Base-by-base conservation (phyloP, 1,140 invertebrate genomes). In the Ladona fulva region DNA sequence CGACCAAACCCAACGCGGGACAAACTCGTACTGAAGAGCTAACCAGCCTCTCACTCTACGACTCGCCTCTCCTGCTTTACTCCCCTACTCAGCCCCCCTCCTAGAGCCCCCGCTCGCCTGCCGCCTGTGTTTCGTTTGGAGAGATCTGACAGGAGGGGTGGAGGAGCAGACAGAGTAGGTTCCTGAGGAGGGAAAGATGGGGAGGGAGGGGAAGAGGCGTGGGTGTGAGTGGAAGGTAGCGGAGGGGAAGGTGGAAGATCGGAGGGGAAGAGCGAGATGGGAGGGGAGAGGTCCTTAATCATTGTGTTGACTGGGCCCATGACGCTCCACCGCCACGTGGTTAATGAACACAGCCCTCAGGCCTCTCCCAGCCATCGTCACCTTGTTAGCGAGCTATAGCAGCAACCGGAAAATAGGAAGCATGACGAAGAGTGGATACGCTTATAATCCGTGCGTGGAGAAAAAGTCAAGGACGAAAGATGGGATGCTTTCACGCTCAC, bases 271-370 rank as follows among this genome's bases (percentile, higher is more conserved):
- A 19, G 10, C 10, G 44, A 19, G 44, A 52, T 11, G 52, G 1
- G 8, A 8, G 29, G 29, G 29, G 8, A 37, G n/a, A 66, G 52
- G 52, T 22, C 52, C 52, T 66, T 19, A 66, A 66, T 66, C 52
- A 66, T 66, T 66, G 52, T 66, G 52, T 66, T 66, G 52, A 66
- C 52, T 66, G 52, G 52, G 52, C 16, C 52, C 52, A 66, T 66
- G 52, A 66, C 52, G 52, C 52, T 16, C 52, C 12, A 66, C 14
- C 52, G 52, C 52, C 52, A 66, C 52, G 52, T 66, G 52, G 52
- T 66, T 66, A 66, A 66, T 66, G 52, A 22, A 16, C 52, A 66
- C 14, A 66, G 52, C 52, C 52, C 52, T 66, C 52, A 12, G 52
- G 52, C 52, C 52, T 66, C 52, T 19, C 52, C 12, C 52, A 16